A percentile compares a stretch with the other conserved stretches of the same genome.
Evolutionary conservation across 2,888 invertebrate genomes (phyloP).

Genomic region (Cephalotes varians): DNA sequence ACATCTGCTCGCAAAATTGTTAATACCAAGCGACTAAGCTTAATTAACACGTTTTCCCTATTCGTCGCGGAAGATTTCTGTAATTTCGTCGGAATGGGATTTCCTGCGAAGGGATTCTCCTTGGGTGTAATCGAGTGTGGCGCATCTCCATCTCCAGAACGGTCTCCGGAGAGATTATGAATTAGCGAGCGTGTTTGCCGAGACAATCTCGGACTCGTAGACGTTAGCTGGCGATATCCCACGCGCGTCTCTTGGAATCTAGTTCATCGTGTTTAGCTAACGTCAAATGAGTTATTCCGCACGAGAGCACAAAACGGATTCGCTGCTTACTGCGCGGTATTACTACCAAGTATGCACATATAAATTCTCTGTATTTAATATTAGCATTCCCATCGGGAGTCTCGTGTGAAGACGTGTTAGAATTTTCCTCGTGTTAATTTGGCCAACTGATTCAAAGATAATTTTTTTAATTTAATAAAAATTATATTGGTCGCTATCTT

Average conservation of each 20-base stretch:
- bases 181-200: constrained; percentile 51
- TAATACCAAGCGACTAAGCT: not conserved
- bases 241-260: constrained; percentile 19
- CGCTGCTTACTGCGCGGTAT: constrained; percentile 28
- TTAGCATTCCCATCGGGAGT: not conserved
- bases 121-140: constrained; percentile 40
- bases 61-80: constrained; percentile 31
- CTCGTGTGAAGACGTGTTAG: not conserved
- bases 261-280: constrained; percentile 43
- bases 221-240: constrained; percentile 30
- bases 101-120: constrained; percentile 29
- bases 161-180: constrained; percentile 50
- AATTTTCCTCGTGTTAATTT: constrained; percentile 1
- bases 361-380: constrained; percentile 33
- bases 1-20: not conserved
- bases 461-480: not conserved
- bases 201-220: constrained; percentile 51
- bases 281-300: constrained; percentile 50
- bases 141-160: constrained; percentile 37
- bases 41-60: constrained; percentile 14
- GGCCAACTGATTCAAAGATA: not conserved
- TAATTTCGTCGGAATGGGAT: constrained; percentile 29
- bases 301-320: constrained; percentile 40
- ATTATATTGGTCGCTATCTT: not conserved
- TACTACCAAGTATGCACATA: constrained; percentile 16